Percentiles rank a stretch among this genome's conserved stretches.
phyloP scores from a whole-genome alignment of 2,888 invertebrate genomes.

The Perithous albicinctus region DNA sequence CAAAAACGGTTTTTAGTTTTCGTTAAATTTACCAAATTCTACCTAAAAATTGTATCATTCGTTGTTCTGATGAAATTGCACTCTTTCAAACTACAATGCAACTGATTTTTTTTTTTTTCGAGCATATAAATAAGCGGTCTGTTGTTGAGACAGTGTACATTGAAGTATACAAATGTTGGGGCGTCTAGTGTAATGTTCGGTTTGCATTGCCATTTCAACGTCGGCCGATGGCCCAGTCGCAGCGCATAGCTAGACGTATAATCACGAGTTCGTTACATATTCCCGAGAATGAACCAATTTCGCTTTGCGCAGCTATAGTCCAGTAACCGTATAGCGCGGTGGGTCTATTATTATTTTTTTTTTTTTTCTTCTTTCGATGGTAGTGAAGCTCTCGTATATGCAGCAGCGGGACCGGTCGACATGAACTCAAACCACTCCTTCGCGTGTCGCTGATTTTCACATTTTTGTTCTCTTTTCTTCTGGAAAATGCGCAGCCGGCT shows the following conservation, averaged over 20 bases:
- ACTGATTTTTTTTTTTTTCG: neutral
- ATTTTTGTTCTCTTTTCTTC: constrained; percentile 21
- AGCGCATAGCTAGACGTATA: constrained; percentile 35
- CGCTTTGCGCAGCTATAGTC: constrained; percentile 23
- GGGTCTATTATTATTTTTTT: neutral
- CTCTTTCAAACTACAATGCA: neutral
- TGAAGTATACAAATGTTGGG: neutral
- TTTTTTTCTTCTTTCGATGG: constrained; percentile 26
- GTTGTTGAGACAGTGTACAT: no score
- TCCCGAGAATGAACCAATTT: constrained; percentile 60
- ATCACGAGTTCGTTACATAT: constrained; percentile 61
- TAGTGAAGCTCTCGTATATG: constrained; percentile 29
- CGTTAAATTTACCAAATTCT: no score
- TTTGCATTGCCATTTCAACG: constrained; percentile 24
- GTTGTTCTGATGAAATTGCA: neutral
- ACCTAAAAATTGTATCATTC: no score
- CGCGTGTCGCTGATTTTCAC: constrained; percentile 55
- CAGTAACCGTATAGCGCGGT: neutral
- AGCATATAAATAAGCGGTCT: neutral
- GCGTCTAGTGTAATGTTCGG: neutral
- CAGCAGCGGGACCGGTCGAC: constrained; percentile 16
- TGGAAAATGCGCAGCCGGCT: constrained; percentile 40
- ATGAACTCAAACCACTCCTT: constrained; percentile 38
- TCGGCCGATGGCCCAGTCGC: neutral
- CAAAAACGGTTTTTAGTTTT: no score